These are phyloP conservation scores for Chromis chromis DNA, from an alignment of 2,797 vertebrate species.

Conservation along the genomic window DNA sequence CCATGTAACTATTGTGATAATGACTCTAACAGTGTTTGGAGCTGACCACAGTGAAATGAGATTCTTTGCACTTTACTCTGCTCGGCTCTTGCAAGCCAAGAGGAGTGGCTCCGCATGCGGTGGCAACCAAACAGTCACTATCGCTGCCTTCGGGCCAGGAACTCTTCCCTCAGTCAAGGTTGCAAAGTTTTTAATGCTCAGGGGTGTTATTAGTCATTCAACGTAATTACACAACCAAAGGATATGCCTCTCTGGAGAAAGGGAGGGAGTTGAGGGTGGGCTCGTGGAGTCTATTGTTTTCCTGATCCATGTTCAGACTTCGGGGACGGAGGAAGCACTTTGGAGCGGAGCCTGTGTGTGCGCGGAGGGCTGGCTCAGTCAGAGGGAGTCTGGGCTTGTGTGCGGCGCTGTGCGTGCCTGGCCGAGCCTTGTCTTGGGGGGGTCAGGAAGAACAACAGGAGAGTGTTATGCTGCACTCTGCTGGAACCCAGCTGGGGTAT, in stretches of 20 bases:
- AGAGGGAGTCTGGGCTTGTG: constrained; percentile 30
- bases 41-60: not conserved
- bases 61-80: not conserved
- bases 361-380: constrained; percentile 2
- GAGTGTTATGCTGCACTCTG: constrained; percentile 63
- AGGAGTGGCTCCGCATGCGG: constrained; percentile 26
- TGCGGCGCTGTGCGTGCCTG: constrained; percentile 56
- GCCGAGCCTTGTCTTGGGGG: constrained; percentile 53
- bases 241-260: constrained; percentile 66
- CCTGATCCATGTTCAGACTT: constrained; percentile 50
- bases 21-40: not conserved
- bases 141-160: constrained; percentile 43
- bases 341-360: constrained; percentile 15
- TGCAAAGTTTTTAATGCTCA: constrained; percentile 43
- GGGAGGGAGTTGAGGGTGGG: constrained; percentile 48
- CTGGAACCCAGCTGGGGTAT: constrained; percentile 73
- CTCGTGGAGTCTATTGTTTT: constrained; percentile 71
- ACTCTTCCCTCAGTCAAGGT: constrained; percentile 50
- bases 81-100: constrained; percentile 29
- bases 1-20: not conserved
- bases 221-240: constrained; percentile 58
- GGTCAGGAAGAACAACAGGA: constrained; percentile 69
- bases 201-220: constrained; percentile 65
- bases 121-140: constrained; percentile 48
- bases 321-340: constrained; percentile 51